Conservation (phyloP, 1,140 invertebrate species). For the Meteorus sp. region DNA sequence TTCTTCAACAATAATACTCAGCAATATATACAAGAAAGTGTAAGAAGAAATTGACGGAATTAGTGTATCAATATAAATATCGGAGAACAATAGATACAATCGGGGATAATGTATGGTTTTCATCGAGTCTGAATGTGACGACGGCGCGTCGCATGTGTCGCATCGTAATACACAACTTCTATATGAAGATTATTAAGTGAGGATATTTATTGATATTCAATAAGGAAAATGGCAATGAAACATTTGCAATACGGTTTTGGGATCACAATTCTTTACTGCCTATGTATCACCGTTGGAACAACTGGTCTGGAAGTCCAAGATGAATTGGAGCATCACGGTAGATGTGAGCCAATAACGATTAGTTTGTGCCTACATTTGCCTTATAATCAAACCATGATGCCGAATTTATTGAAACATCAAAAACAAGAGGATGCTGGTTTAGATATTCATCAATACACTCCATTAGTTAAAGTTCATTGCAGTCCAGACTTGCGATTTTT, state of each 20-base stretch:
- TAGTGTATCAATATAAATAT: no score
- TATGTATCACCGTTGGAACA: conserved; percentile 17
- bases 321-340: conserved; percentile 70
- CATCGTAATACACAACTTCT: background rate
- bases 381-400: conserved; percentile 96
- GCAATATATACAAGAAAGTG: no score
- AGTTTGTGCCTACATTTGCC: conserved; percentile 88
- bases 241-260: background rate
- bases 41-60: no score
- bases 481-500: conserved; percentile 94
- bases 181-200: background rate
- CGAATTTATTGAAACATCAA: conserved; percentile 89
- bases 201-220: background rate
- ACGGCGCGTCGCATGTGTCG: no score
- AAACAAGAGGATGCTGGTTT: conserved; percentile 94
- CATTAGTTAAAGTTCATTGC: conserved; percentile 95
- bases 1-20: no score
- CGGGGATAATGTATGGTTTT: no score
- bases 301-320: conserved; percentile 25
- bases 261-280: conserved; percentile 12
- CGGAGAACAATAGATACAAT: no score
- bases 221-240: background rate
- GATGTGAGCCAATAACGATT: conserved; percentile 92
- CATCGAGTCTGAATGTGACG: no score
- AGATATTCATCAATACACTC: conserved; percentile 92